Evolutionary conservation across 1,140 invertebrate species (phyloP), one percentile per base, ranked within the genome.

Genomic region (Drosophila gunungcola): DNA sequence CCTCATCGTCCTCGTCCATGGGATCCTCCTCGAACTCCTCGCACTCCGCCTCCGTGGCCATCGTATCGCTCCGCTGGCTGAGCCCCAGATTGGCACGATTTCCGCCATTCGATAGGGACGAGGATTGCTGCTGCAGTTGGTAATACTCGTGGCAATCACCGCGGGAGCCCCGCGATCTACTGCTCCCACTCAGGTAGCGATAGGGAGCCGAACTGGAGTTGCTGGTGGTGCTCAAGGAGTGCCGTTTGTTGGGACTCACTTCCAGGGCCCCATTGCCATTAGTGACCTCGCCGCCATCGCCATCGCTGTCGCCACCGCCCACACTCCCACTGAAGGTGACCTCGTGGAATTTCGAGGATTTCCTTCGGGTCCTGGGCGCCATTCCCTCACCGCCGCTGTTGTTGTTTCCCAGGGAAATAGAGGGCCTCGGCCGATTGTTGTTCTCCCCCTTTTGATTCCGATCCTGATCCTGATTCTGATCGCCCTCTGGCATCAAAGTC

Each of bases 271-370:
- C 11, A 9, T 32, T 10, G 12, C 64, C 38, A 32, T 48, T 51
- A n/a, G 10, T 25, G 38, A 62, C 4, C 42, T 49, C 41, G 43
- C 34, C 9, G 16, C 60, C 16, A 32, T 5, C 53, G 10, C 70
- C 78, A 43, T 91, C 90, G 38, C 90, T 91, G 0, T 91, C 90
- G 27, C 90, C 86, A 12, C 86, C 90, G 6, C 86, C 90, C 5
- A 91, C 90, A 43, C 90, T 91, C 45, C 90, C 90, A 11, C 90
- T 91, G 34, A 91, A 91, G 16, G 90, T 91, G 29, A 91, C 90
- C 65, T 91, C 90, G 10, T 91, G 90, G 27, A 83, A 82, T 27
- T 91, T 91, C 0, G 90, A 91, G 6, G 90, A 91, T 54, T 91
- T 91, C 16, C 90, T 78, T 2, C 90, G 83, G 0, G 75, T 34